Evolutionary conservation across 2,888 invertebrate genomes (phyloP).

Genomic region (Drosophila cognata): DNA sequence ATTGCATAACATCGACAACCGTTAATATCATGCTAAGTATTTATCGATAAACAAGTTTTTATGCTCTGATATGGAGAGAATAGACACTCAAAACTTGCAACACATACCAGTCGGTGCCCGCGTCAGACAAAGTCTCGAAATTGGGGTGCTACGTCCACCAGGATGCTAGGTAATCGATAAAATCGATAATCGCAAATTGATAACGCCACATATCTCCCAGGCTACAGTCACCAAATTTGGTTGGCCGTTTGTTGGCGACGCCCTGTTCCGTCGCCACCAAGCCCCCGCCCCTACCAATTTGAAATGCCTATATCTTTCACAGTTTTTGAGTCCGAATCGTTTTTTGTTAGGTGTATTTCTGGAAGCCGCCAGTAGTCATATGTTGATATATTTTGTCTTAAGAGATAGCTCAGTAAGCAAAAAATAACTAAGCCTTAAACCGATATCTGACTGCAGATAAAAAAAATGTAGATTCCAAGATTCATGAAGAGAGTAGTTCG

Average conservation of each 20-base stretch:
- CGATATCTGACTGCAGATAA: not conserved
- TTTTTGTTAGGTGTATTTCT: too few relatives aligned
- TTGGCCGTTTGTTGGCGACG: too few relatives aligned
- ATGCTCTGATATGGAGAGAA: not conserved
- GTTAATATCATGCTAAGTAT: not conserved
- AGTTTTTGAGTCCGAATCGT: too few relatives aligned
- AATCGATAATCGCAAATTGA: not conserved
- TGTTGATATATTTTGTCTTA: not conserved
- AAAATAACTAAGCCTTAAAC: not conserved
- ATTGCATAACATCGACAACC: not conserved
- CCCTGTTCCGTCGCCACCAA: too few relatives aligned
- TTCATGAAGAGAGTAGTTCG: too few relatives aligned
- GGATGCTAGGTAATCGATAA: not conserved
- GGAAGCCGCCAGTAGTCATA: too few relatives aligned
- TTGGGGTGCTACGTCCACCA: not conserved
- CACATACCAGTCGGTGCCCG: not conserved
- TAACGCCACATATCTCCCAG: fast-evolving
- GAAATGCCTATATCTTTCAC: too few relatives aligned
- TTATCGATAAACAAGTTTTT: not conserved
- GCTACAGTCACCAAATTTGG: too few relatives aligned
- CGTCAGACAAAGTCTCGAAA: too few relatives aligned
- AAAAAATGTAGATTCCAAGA: not conserved
- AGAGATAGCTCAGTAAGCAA: not conserved
- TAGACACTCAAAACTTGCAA: not conserved
- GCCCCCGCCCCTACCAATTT: too few relatives aligned